These are phyloP conservation scores for Myrmecobius fasciatus DNA, from an alignment of 2,113 vertebrate genomes.

Conservation along the genomic window DNA sequence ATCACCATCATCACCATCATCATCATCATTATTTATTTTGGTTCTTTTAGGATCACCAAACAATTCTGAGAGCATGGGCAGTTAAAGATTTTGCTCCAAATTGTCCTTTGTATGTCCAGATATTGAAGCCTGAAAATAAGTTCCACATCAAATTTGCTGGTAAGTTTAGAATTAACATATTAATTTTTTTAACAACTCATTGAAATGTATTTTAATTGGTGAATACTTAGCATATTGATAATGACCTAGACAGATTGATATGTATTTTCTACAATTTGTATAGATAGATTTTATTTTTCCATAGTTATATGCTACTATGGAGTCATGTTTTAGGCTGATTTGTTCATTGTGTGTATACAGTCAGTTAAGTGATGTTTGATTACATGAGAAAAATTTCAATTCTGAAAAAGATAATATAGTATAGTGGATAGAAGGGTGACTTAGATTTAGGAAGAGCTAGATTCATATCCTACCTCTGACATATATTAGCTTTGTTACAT, in stretches of 20 bases:
- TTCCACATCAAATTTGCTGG: slow-evolving; percentile 99
- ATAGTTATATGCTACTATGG: not conserved
- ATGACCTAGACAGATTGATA: not conserved
- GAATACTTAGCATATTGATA: not conserved
- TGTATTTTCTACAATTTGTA: not conserved
- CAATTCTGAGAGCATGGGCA: slow-evolving; percentile 97
- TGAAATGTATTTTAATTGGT: not conserved
- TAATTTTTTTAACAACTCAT: not conserved
- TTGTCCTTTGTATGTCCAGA: slow-evolving; percentile 96
- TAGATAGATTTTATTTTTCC: not conserved
- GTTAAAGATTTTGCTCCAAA: slow-evolving; percentile 99
- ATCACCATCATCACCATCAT: not conserved
- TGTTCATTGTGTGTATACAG: not conserved
- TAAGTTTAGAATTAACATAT: slow-evolving; percentile 78
- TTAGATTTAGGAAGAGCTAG: not conserved
- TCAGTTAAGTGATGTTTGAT: not conserved
- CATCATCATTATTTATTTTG: slow-evolving; percentile 25
- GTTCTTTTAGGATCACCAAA: slow-evolving; percentile 94
- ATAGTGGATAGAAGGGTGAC: not conserved
- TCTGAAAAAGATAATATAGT: not conserved
- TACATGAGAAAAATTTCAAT: slow-evolving; percentile 19
- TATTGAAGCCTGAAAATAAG: slow-evolving; percentile 98
- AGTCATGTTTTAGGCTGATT: not conserved
- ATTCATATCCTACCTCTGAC: not conserved
- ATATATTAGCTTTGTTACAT: not conserved